Conservation (phyloP, 1,140 invertebrate genomes). For the Diprion similis region DNA sequence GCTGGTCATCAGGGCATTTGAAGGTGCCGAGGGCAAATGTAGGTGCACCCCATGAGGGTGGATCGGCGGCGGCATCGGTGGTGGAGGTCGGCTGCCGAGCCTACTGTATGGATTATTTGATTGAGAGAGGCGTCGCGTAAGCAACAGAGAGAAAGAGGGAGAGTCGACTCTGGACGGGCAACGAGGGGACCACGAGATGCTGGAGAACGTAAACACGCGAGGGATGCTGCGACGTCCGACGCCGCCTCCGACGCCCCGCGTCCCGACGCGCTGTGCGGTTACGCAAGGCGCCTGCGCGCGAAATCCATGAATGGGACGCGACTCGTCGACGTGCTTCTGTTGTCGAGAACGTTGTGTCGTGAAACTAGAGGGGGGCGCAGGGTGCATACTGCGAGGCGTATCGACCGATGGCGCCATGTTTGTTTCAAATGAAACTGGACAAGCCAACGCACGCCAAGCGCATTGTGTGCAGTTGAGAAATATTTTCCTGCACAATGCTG, state of each 20-base stretch:
- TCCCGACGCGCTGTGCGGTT: slow-evolving; percentile 29
- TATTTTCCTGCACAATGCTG: background rate
- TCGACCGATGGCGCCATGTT: background rate
- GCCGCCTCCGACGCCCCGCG: slow-evolving; percentile 23
- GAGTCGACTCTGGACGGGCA: background rate
- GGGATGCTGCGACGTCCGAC: slow-evolving; percentile 8
- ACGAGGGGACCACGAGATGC: background rate
- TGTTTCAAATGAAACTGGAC: background rate
- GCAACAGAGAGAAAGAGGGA: background rate
- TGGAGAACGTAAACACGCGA: slow-evolving; percentile 11
- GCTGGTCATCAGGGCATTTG: background rate
- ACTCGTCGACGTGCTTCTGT: slow-evolving; percentile 30
- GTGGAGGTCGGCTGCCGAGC: background rate
- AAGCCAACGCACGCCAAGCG: background rate
- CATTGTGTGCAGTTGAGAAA: background rate
- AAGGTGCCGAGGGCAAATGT: background rate
- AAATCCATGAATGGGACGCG: slow-evolving; percentile 39
- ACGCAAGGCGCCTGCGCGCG: slow-evolving; percentile 30
- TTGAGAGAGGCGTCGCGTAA: background rate
- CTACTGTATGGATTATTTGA: slow-evolving; percentile 14
- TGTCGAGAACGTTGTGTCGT: background rate
- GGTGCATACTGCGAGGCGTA: background rate
- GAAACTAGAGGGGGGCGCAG: background rate
- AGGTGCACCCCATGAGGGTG: background rate
- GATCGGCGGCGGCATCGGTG: background rate